These are phyloP conservation scores for Caenorhabditis macrosperma DNA, from an alignment of 2,888 invertebrate species.

Conservation along the genomic window DNA sequence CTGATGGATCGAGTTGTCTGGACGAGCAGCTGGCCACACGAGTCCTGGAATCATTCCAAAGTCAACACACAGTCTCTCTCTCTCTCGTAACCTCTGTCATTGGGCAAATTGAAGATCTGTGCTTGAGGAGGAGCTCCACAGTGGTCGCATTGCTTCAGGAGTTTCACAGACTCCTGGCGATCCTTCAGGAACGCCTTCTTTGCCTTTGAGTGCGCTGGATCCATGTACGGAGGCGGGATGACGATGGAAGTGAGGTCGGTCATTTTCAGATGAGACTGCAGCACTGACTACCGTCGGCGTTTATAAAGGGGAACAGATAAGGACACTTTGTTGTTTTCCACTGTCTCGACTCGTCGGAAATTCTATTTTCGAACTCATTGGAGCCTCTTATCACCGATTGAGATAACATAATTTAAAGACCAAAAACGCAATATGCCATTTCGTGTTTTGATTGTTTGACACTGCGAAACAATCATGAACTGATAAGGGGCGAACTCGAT, in stretches of 20 bases:
- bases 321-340: not conserved
- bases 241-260: not conserved
- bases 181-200: constrained; percentile 34
- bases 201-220: constrained; percentile 53
- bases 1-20: constrained; percentile 60
- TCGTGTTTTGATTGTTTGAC: not conserved
- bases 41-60: constrained; percentile 35
- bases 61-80: no score
- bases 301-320: not conserved
- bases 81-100: constrained; percentile 45
- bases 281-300: not conserved
- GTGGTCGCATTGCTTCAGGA: constrained; percentile 35
- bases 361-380: not conserved
- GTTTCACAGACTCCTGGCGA: constrained; percentile 26
- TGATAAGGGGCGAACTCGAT: not conserved
- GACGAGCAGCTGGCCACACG: constrained; percentile 68
- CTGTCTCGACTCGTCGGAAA: not conserved
- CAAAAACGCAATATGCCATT: not conserved
- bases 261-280: not conserved
- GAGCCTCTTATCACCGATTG: not conserved
- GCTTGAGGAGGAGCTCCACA: constrained; percentile 43
- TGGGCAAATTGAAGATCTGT: constrained; percentile 26
- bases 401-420: not conserved
- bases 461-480: not conserved
- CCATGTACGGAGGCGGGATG: constrained; percentile 64